phyloP scores from a whole-genome alignment of 2,797 vertebrate species.

The Sardinella longiceps region DNA sequence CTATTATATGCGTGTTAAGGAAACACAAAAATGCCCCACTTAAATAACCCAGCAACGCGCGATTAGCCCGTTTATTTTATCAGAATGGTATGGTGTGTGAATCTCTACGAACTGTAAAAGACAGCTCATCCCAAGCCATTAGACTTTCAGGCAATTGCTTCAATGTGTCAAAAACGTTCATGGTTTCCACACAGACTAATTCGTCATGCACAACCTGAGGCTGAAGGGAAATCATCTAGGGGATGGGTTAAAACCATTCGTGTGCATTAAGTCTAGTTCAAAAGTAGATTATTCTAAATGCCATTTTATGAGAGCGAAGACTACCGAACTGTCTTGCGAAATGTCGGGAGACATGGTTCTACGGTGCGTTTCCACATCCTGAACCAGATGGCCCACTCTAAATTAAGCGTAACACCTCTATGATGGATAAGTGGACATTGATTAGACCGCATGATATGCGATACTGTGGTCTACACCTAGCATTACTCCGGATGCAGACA shows the following conservation, averaged over 20 bases:
- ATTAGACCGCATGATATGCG: not conserved
- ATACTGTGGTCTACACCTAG: not conserved
- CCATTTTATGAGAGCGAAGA: not conserved
- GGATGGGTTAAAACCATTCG: not conserved
- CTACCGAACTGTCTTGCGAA: not conserved
- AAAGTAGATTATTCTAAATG: not conserved
- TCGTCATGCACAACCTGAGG: not conserved
- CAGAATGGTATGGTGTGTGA: not conserved
- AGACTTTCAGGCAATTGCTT: not conserved
- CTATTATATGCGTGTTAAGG: not conserved
- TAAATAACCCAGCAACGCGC: not conserved
- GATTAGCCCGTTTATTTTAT: not conserved
- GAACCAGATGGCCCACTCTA: not conserved
- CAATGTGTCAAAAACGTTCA: not conserved
- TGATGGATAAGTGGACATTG: not conserved
- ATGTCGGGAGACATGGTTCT: not conserved
- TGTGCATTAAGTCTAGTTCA: not conserved
- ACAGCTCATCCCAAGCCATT: not conserved
- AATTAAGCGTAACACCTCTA: not conserved
- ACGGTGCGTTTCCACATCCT: not conserved
- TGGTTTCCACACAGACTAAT: not conserved
- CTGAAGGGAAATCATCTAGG: not conserved
- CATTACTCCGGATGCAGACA: not conserved
- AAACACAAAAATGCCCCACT: not conserved
- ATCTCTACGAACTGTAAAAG: not conserved